Conservation (phyloP, 1,140 invertebrate genomes). For the Lepidurus couesii region DNA sequence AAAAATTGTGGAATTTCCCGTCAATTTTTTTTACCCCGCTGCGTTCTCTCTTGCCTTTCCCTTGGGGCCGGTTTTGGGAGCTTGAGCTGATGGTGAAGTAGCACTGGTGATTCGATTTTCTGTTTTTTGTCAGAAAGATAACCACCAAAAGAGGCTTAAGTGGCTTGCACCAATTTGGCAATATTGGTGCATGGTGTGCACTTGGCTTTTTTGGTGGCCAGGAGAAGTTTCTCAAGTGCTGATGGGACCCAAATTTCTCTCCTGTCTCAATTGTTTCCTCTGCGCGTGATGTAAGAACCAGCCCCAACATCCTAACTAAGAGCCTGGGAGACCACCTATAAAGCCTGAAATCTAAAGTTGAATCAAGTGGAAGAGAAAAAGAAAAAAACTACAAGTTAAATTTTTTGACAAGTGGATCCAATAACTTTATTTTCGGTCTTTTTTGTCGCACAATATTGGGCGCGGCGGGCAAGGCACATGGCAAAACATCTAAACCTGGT, state of each 20-base stretch:
- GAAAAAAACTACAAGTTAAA: neutral
- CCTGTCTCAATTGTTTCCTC: slow-evolving; percentile 19
- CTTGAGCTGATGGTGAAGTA: neutral
- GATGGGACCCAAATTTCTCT: neutral
- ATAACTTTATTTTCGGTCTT: slow-evolving; percentile 17
- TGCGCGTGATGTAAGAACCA: slow-evolving; percentile 2
- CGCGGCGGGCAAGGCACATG: slow-evolving; percentile 20
- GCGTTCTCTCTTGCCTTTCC: neutral
- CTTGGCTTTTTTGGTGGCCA: neutral
- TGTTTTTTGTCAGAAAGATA: slow-evolving; percentile 3
- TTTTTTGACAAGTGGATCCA: slow-evolving; percentile 3
- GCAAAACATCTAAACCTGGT: slow-evolving; percentile 13
- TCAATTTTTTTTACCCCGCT: neutral
- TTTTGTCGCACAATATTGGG: slow-evolving; percentile 22
- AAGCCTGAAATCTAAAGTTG: neutral
- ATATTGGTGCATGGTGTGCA: neutral
- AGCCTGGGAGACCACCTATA: slow-evolving; percentile 16
- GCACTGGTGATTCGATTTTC: neutral
- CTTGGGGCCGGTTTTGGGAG: too few species aligned
- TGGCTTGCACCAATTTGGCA: slow-evolving; percentile 5
- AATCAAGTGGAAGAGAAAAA: neutral
- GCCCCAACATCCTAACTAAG: neutral
- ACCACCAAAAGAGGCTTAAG: neutral
- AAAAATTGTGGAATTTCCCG: neutral
- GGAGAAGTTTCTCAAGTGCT: neutral